These are phyloP conservation scores for Characodon lateralis DNA, from an alignment of 2,797 vertebrate genomes.

Conservation along the genomic window DNA sequence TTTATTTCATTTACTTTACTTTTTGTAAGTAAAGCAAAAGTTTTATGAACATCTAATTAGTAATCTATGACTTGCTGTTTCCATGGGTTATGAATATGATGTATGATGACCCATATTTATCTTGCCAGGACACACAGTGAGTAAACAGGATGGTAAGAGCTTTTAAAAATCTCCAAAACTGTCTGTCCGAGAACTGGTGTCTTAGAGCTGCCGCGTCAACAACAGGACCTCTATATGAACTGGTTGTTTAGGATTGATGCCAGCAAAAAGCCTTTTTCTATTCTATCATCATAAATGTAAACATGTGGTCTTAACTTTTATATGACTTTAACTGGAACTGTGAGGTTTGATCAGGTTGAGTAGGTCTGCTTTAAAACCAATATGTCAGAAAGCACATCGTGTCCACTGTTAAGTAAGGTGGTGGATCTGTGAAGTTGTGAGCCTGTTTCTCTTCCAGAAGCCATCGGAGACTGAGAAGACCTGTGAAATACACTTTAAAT, in stretches of 20 bases:
- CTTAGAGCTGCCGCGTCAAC: background rate
- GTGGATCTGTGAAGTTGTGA: background rate
- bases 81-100: background rate
- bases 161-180: background rate
- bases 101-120: background rate
- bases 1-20: background rate
- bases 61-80: background rate
- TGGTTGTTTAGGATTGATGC: background rate
- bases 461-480: background rate
- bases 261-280: background rate
- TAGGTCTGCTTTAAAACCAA: background rate
- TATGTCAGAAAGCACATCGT: background rate
- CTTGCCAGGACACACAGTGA: too few relatives aligned
- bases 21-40: background rate
- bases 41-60: background rate
- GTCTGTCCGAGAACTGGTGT: background rate
- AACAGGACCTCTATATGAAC: background rate
- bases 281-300: background rate
- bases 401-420: background rate
- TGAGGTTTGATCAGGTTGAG: background rate
- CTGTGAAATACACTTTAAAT: background rate
- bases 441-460: too few relatives aligned
- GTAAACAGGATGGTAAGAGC: too few relatives aligned
- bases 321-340: background rate
- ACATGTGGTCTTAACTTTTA: background rate